Evolutionary conservation across 2,888 invertebrate genomes (phyloP), one percentile per base, ranked within the genome.

Genomic region (Drosophila longiperda): DNA sequence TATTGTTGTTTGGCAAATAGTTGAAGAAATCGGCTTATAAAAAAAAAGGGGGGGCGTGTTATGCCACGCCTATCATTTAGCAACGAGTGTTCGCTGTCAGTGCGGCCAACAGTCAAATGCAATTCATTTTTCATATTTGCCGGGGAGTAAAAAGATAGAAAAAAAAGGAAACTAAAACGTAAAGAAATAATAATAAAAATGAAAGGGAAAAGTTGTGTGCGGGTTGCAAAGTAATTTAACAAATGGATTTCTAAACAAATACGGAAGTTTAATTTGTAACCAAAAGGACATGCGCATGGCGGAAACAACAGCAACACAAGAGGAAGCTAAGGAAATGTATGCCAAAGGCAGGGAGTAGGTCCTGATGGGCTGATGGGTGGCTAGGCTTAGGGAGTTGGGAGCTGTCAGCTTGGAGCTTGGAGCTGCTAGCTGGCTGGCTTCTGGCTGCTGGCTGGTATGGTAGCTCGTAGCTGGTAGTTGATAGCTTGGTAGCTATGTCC

Each of bases 221-320:
- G 72, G 69, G 89, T 36, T 73, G 80, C 74, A 82, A 89, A 90
- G 90, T 87, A 90, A 89, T 89, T 89, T 90, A 89, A 89, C 90
- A 89, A 90, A 89, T 89, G 90, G 90, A 90, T 90, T 89, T 87
- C 89, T 83, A 83, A 89, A 87, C 87, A 87, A 90, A 87, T 85
- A 88, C 89, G 90, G 86, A 88, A 83, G 89, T 89, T 83, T 87
- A 83, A 87, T 87, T 83, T 87, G 87, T 85, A 89, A 87, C 88
- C 83, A 75, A 75, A 83, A 86, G 83, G 87, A 90, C 86, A 83
- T 71, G 75, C 67, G 73, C 78, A 83, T 76, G 78, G 80, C 80
- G 78, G 78, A 71, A 77, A 75, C 66, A 66, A 63, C 67, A 23
- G 33, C 66, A 52, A 52, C 69, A 45, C 50, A 57, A 57, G 64